phyloP scores from a whole-genome alignment of 2,113 vertebrate species.

The Polyodon spathula region DNA sequence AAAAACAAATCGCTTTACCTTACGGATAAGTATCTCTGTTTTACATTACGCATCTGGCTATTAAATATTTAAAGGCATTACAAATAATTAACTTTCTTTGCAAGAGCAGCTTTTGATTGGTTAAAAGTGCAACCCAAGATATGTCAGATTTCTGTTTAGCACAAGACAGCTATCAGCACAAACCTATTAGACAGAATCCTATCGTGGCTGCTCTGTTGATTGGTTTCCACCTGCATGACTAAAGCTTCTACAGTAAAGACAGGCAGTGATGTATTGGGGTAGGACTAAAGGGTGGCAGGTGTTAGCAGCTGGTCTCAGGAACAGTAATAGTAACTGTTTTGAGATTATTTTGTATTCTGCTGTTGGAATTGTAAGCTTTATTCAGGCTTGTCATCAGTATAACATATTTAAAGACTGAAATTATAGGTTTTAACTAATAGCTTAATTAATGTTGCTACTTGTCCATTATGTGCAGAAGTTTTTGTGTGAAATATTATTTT shows the following conservation, averaged over 20 bases:
- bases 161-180: slow-evolving; percentile 8
- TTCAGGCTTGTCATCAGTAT: not conserved
- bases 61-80: not conserved
- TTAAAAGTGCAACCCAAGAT: not conserved
- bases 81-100: not conserved
- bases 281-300: slow-evolving; percentile 26
- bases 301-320: slow-evolving; percentile 17
- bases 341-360: slow-evolving; percentile 12
- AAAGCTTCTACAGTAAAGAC: slow-evolving; percentile 4
- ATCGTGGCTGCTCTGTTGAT: slow-evolving; percentile 26
- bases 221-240: slow-evolving; percentile 18
- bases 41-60: too few species aligned
- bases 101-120: not conserved
- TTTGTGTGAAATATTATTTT: too few species aligned
- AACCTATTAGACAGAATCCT: slow-evolving; percentile 16
- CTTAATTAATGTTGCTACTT: too few species aligned
- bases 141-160: slow-evolving; percentile 11
- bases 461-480: too few species aligned
- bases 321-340: slow-evolving; percentile 22
- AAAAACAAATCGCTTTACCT: too few species aligned
- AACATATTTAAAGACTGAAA: not conserved
- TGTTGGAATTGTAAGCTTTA: slow-evolving; percentile 1
- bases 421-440: too few species aligned
- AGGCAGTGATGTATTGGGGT: slow-evolving; percentile 34
- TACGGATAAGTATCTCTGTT: too few species aligned